Conservation (phyloP, 2,113 vertebrate species). For the Mustelus asterias region DNA sequence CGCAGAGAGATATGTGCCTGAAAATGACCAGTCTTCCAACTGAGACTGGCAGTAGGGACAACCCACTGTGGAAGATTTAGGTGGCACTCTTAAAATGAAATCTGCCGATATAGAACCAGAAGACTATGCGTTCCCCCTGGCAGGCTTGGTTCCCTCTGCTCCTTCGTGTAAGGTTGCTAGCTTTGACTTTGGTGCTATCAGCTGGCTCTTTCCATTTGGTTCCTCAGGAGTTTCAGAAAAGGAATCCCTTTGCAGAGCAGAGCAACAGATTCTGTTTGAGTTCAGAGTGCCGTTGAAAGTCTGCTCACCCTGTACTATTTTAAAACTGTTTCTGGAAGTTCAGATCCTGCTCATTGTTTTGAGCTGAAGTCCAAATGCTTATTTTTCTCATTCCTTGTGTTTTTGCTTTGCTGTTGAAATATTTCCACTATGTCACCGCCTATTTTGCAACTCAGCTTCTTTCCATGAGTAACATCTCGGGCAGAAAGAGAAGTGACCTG, state of each 20-base stretch:
- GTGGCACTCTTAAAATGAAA: not conserved
- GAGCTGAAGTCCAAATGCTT: not conserved
- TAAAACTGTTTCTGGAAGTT: not conserved
- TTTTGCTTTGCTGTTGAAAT: not conserved
- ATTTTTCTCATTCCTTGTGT: not conserved
- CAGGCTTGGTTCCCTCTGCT: not conserved
- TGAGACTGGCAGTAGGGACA: not conserved
- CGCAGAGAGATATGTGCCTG: not conserved
- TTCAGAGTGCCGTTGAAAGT: not conserved
- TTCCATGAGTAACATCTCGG: not conserved
- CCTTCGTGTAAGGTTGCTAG: not conserved
- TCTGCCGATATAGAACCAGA: not conserved
- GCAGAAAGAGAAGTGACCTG: not conserved
- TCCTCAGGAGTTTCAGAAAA: not conserved
- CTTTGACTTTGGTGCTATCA: not conserved
- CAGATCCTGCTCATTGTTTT: not conserved
- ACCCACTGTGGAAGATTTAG: not conserved
- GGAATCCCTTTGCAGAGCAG: not conserved
- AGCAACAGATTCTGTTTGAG: not conserved
- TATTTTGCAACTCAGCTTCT: not conserved
- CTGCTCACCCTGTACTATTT: not conserved
- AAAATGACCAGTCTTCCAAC: not conserved
- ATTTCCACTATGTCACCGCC: not conserved
- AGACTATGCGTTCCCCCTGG: not conserved
- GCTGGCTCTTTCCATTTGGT: not conserved